phyloP scores from a whole-genome alignment of 2,113 vertebrate species.

The Pelusios castaneus region DNA sequence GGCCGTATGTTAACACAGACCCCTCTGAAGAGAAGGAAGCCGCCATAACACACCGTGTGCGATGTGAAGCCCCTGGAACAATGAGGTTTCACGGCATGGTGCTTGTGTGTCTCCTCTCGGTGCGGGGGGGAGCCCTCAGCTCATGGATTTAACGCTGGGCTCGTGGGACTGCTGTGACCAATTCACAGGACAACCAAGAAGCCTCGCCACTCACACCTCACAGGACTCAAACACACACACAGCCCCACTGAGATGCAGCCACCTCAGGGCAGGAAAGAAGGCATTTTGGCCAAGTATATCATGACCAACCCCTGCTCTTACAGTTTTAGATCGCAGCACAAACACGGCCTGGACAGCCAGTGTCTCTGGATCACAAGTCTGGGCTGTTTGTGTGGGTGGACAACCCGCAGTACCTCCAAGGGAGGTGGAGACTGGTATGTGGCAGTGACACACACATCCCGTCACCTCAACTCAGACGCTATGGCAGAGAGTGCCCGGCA shows the following conservation, averaged over 20 bases:
- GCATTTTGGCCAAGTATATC: neutral
- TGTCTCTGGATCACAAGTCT: neutral
- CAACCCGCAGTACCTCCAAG: neutral
- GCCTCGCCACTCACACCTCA: neutral
- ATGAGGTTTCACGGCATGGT: neutral
- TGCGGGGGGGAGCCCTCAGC: accelerated
- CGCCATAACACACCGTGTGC: accelerated
- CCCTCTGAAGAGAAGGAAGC: neutral
- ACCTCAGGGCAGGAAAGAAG: neutral
- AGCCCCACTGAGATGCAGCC: neutral
- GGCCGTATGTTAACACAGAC: neutral
- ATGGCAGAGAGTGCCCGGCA: neutral
- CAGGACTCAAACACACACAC: too few species aligned
- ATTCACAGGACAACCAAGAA: neutral
- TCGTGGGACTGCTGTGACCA: neutral
- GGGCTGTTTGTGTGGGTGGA: neutral
- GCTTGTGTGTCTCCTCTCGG: neutral
- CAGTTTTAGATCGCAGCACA: neutral
- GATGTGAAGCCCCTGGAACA: neutral
- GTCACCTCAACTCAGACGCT: neutral
- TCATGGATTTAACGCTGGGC: neutral
- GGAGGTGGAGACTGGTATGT: too few species aligned
- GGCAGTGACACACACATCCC: too few species aligned
- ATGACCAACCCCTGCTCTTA: neutral
- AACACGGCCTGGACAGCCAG: neutral